Base-by-base conservation (phyloP, 2,888 invertebrate genomes). In the Chironomus tentans region DNA sequence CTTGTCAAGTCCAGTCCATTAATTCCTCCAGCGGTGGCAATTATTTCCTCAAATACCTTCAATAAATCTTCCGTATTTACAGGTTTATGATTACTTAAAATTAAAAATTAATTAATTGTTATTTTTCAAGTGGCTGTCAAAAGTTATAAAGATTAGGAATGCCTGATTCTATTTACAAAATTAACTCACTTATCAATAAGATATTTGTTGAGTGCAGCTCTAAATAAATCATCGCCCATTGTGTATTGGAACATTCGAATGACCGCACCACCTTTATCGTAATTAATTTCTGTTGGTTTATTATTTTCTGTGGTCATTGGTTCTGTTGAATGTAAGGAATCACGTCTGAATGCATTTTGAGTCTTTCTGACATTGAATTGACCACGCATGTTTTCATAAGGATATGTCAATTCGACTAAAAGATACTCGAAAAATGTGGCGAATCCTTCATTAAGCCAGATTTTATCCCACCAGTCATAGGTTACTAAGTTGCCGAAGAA, bases 211-310 rank as follows among this genome's bases (percentile, higher is more conserved):
- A 76, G n/a, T 15, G 56, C 21, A 21, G 15, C 56, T 22, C n/a
- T 50, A 21, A 68, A 76, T 21, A 56, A 24, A 0, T 47, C 68
- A 68, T 76, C 76, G 3, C 76, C 76, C 4, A 76, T 68, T 10
- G 61, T 46, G 18, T 68, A 61, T 56, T 69, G 76, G 38, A 76
- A 69, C 76, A 76, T 76, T 24, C 76, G 48, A 38, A 76, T 68
- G 2, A 76, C 76, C 28, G 48, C 28, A n/a, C 76, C 76, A 62
- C 72, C n/a, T 22, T 73, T 73, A 18, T 73, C 62, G 46, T 73
- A 73, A n/a, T 38, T 73, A 13, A 75, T 68, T 48, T 47, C 47
- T 13, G 74, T n/a, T n/a, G 28, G 18, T 47, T 62, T 68, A 7
- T 12, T 15, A 3, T n/a, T 28, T 38, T 75, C 47, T 10, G n/a